phyloP scores from a whole-genome alignment of 1,140 invertebrate species.

The Melitaea cinxia region DNA sequence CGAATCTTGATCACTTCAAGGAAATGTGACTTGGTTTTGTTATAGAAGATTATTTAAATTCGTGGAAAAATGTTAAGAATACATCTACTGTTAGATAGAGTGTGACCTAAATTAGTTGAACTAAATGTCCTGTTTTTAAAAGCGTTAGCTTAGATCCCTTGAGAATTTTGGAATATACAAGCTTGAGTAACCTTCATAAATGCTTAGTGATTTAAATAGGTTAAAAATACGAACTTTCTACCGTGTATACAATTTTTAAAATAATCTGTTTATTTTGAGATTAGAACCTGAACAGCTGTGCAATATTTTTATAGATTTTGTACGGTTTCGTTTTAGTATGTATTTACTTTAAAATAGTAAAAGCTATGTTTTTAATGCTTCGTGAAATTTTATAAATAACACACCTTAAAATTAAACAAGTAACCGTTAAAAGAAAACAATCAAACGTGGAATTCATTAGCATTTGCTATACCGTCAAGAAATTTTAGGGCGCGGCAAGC shows the following conservation, averaged over 20 bases:
- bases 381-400: not conserved
- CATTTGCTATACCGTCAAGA: constrained; percentile 46
- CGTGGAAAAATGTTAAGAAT: not conserved
- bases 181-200: too few relatives aligned
- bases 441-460: constrained; percentile 37
- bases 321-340: not conserved
- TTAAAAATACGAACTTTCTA: too few relatives aligned
- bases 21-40: constrained; percentile 8
- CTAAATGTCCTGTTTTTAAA: too few relatives aligned
- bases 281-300: too few relatives aligned
- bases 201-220: too few relatives aligned
- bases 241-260: too few relatives aligned
- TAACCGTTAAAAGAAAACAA: constrained; percentile 13
- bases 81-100: not conserved
- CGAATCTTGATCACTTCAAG: constrained; percentile 26
- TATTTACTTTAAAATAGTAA: not conserved
- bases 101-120: too few relatives aligned
- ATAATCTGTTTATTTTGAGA: too few relatives aligned
- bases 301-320: too few relatives aligned
- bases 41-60: not conserved
- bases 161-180: too few relatives aligned
- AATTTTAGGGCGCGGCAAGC: constrained; percentile 52
- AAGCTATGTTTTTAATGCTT: not conserved
- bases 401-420: constrained; percentile 2
- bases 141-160: too few relatives aligned